These are phyloP conservation scores for Mastacembelus armatus DNA, from an alignment of 2,797 vertebrate species.

Conservation along the genomic window DNA sequence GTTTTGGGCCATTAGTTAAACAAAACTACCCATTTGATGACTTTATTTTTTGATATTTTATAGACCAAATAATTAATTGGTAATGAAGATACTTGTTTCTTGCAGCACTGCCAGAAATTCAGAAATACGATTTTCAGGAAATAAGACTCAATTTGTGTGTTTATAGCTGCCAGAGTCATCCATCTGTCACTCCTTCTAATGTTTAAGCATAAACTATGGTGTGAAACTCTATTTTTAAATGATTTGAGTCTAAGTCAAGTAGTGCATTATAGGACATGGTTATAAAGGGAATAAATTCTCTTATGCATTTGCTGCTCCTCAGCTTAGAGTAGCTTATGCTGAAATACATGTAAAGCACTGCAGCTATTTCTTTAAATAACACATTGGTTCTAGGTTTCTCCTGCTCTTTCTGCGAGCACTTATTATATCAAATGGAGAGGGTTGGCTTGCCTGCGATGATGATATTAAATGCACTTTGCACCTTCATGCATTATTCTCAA, in stretches of 20 bases:
- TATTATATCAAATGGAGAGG: constrained; percentile 46
- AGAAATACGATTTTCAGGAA: background rate
- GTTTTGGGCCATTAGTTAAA: no score
- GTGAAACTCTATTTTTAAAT: background rate
- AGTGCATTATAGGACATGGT: background rate
- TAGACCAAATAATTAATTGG: no score
- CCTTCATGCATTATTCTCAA: constrained; percentile 60
- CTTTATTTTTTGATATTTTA: no score
- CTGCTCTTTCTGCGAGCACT: constrained; percentile 21
- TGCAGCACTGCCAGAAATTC: no score
- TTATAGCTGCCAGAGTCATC: background rate
- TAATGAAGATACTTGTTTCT: no score
- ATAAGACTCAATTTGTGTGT: background rate
- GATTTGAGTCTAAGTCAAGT: background rate
- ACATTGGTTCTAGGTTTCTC: constrained; percentile 26
- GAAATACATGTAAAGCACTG: constrained; percentile 10
- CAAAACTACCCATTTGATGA: no score
- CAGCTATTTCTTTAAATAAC: constrained; percentile 47
- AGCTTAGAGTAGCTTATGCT: background rate
- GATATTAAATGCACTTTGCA: constrained; percentile 53
- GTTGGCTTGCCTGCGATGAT: constrained; percentile 5
- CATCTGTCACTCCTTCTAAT: no score
- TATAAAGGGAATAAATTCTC: background rate
- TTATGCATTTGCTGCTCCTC: background rate
- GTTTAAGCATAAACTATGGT: no score